These are phyloP conservation scores for Cheilosia vernalis DNA, from an alignment of 2,888 invertebrate species.

Conservation along the genomic window DNA sequence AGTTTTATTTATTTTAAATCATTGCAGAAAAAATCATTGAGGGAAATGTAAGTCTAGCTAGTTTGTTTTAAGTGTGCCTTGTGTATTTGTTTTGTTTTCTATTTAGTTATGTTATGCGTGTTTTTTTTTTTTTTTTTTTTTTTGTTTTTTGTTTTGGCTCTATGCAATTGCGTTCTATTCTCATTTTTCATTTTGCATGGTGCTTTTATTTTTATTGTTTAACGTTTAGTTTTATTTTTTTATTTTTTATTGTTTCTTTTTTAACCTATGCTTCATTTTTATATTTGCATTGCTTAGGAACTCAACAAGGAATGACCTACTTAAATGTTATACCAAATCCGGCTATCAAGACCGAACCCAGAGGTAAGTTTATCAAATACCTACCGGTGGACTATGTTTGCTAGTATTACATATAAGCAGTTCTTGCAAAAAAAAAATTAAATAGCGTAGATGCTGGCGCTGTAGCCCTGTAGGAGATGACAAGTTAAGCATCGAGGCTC, in stretches of 20 bases:
- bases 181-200: conserved; percentile 53
- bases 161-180: neutral
- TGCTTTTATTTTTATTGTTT: conserved; percentile 26
- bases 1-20: conserved; percentile 39
- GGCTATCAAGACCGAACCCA: conserved; percentile 82
- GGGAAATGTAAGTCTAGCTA: conserved; percentile 39
- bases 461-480: no score
- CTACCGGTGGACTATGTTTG: no score
- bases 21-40: conserved; percentile 15
- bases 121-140: conserved; percentile 13
- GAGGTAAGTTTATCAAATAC: conserved; percentile 78
- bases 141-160: neutral
- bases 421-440: no score
- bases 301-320: conserved; percentile 76
- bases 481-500: no score
- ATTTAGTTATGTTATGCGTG: neutral
- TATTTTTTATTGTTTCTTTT: conserved; percentile 2
- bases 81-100: neutral
- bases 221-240: neutral
- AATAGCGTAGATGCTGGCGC: no score
- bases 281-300: conserved; percentile 44
- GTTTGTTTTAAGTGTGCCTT: conserved; percentile 27
- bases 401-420: no score
- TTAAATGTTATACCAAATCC: conserved; percentile 81
- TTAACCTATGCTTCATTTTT: conserved; percentile 7